Percentiles rank a stretch among this genome's conserved stretches.
Conservation (phyloP, 2,888 invertebrate species). For the Nymphalis urticae region DNA sequence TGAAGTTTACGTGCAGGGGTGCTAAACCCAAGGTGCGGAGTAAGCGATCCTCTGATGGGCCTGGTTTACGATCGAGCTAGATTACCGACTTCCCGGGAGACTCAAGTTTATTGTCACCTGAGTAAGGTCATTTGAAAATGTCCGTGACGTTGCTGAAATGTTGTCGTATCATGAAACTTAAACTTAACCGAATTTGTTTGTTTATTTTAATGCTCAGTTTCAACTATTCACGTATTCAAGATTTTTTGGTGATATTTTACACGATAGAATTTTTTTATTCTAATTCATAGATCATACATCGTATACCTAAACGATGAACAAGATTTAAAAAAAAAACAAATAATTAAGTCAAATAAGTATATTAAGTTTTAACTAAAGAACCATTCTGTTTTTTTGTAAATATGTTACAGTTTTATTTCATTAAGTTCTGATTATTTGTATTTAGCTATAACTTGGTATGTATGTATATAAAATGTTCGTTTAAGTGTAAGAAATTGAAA, state of each 20-base stretch:
- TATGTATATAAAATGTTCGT: not conserved
- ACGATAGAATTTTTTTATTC: too few species aligned
- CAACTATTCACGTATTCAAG: not conserved
- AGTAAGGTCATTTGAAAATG: conserved; percentile 67
- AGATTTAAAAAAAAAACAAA: too few species aligned
- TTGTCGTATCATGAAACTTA: conserved; percentile 28
- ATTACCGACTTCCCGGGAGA: conserved; percentile 58
- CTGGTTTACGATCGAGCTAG: conserved; percentile 66
- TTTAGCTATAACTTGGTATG: too few species aligned
- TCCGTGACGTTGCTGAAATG: conserved; percentile 41
- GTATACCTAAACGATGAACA: too few species aligned
- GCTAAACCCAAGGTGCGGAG: conserved; percentile 53
- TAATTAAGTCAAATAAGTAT: too few species aligned
- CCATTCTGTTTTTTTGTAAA: too few species aligned
- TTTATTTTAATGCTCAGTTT: not conserved
- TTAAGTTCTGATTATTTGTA: too few species aligned
- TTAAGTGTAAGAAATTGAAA: not conserved
- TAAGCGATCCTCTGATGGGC: conserved; percentile 63
- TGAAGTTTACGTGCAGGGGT: conserved; percentile 53
- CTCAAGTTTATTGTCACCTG: conserved; percentile 73
- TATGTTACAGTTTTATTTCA: too few species aligned
- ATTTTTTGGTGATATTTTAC: not conserved
- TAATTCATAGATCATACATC: too few species aligned
- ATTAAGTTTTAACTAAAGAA: too few species aligned
- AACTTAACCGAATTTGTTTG: not conserved